phyloP scores from a whole-genome alignment of 2,888 invertebrate species.

The Salticus scenicus region DNA sequence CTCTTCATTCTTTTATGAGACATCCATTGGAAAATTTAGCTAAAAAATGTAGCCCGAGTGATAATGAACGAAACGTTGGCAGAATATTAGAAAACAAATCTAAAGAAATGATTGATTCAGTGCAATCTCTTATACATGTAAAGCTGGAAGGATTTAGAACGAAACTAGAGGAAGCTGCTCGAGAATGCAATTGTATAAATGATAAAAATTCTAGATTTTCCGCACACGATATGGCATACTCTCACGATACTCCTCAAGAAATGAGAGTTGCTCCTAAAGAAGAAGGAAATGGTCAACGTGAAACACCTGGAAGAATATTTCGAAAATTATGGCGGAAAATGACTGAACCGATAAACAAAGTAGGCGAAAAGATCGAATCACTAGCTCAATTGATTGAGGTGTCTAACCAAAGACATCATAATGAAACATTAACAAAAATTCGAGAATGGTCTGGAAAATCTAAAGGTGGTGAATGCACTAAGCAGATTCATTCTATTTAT shows the following conservation, averaged over 20 bases:
- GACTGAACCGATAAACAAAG: slow-evolving; percentile 65
- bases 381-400: slow-evolving; percentile 41
- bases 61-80: slow-evolving; percentile 35
- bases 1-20: slow-evolving; percentile 39
- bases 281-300: slow-evolving; percentile 23
- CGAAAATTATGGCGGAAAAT: slow-evolving; percentile 68
- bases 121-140: slow-evolving; percentile 39
- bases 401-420: slow-evolving; percentile 30
- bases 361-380: slow-evolving; percentile 59
- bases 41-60: slow-evolving; percentile 45
- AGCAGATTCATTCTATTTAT: slow-evolving; percentile 37
- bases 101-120: slow-evolving; percentile 43
- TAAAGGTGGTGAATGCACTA: slow-evolving; percentile 46
- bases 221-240: slow-evolving; percentile 56
- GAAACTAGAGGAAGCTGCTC: slow-evolving; percentile 29
- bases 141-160: slow-evolving; percentile 41
- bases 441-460: slow-evolving; percentile 36
- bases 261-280: slow-evolving; percentile 35
- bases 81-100: slow-evolving; percentile 51
- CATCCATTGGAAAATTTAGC: slow-evolving; percentile 56
- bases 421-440: slow-evolving; percentile 42
- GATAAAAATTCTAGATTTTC: slow-evolving; percentile 8
- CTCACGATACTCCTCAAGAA: slow-evolving; percentile 49
- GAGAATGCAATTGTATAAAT: slow-evolving; percentile 30
- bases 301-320: slow-evolving; percentile 65